Evolutionary conservation across 2,113 vertebrate species (phyloP).

Genomic region (Perca flavescens): DNA sequence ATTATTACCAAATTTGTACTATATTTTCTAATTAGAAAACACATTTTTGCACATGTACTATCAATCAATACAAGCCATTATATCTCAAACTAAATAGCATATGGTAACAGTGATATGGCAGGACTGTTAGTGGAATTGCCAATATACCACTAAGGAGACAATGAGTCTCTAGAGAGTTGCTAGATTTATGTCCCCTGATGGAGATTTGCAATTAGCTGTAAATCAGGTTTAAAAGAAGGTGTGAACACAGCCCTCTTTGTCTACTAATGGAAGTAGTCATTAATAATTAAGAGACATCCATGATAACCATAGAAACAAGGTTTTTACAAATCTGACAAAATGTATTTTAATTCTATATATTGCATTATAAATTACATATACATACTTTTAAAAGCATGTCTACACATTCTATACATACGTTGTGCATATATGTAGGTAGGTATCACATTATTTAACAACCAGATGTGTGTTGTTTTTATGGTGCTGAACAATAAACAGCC

Average conservation of each 20-base stretch:
- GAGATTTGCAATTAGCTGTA: conserved; percentile 34
- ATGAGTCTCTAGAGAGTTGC: conserved; percentile 9
- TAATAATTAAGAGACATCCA: conserved; percentile 1
- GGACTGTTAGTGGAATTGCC: background rate
- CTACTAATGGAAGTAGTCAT: conserved; percentile 7
- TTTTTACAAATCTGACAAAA: background rate
- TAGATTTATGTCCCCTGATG: conserved; percentile 42
- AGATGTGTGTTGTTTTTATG: background rate
- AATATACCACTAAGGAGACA: conserved; percentile 1
- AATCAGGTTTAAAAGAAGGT: conserved; percentile 21
- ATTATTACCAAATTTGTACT: background rate
- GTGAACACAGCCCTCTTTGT: conserved; percentile 2
- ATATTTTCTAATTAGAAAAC: background rate
- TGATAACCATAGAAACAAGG: background rate
- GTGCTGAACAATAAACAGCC: background rate
- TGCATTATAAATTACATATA: background rate
- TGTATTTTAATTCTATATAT: background rate
- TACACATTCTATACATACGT: background rate
- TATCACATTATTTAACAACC: background rate
- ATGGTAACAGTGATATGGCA: background rate
- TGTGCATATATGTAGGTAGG: background rate
- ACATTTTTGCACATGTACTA: background rate
- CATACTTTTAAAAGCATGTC: background rate
- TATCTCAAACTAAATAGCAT: background rate
- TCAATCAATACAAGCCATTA: background rate